Conservation (phyloP, 1,140 invertebrate species). For the Drosophila pallidifrons region DNA sequence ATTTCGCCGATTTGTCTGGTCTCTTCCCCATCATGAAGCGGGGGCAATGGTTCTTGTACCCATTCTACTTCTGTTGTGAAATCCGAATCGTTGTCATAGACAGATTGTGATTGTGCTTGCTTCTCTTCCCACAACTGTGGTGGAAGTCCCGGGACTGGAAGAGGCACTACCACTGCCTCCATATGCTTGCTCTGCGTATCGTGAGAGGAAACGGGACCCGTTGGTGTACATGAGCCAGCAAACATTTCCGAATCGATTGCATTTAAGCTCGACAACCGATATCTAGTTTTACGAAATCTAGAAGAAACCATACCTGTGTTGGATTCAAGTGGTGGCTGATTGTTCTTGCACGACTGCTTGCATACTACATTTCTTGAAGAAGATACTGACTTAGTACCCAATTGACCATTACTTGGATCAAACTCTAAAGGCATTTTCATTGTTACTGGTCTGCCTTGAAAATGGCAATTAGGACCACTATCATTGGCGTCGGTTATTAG, state of each 20-base stretch:
- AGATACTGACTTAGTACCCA: background rate
- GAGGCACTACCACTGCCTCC: background rate
- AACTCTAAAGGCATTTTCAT: slow-evolving; percentile 68
- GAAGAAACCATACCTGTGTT: slow-evolving; percentile 1
- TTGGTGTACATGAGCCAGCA: slow-evolving; percentile 9
- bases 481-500: slow-evolving; percentile 38
- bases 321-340: background rate
- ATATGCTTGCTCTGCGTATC: background rate
- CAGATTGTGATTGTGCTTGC: background rate
- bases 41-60: background rate
- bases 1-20: no score
- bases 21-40: no score
- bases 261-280: background rate
- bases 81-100: background rate
- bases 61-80: background rate
- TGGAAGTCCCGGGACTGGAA: background rate
- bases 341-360: background rate
- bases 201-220: background rate
- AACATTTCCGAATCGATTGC: background rate
- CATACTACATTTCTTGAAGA: background rate
- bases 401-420: slow-evolving; percentile 53
- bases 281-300: background rate
- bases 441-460: slow-evolving; percentile 58
- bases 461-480: background rate
- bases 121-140: background rate